phyloP scores from a whole-genome alignment of 1,140 invertebrate species.

The Habropoda laboriosa region DNA sequence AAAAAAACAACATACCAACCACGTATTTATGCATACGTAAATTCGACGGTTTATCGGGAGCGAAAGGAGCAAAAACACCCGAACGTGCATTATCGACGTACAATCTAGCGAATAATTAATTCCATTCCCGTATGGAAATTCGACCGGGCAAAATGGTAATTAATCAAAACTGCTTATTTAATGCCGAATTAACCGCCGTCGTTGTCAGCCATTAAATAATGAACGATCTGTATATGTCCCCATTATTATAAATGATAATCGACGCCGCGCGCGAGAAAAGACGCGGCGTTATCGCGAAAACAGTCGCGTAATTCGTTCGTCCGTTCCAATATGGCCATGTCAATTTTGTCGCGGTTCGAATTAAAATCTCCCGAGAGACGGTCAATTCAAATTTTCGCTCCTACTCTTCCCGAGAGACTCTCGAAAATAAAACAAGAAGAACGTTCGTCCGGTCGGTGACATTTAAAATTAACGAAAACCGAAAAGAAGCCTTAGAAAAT shows the following conservation, averaged over 20 bases:
- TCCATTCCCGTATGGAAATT: slow-evolving; percentile 31
- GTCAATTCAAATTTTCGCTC: no score
- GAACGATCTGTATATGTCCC: not conserved
- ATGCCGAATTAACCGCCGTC: slow-evolving; percentile 23
- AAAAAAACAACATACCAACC: no score
- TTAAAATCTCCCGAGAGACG: no score
- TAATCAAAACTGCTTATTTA: slow-evolving; percentile 35
- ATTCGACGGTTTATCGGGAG: not conserved
- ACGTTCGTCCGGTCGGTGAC: no score
- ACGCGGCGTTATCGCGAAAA: not conserved
- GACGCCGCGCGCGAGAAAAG: not conserved
- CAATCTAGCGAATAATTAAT: slow-evolving; percentile 30
- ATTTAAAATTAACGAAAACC: no score
- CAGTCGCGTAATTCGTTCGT: not conserved
- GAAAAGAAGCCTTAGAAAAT: no score
- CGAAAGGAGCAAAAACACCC: slow-evolving; percentile 9
- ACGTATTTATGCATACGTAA: no score
- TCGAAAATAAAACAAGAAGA: no score
- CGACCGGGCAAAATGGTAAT: slow-evolving; percentile 19
- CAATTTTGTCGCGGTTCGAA: no score
- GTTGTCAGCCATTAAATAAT: slow-evolving; percentile 16
- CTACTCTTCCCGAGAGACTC: no score
- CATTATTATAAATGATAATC: slow-evolving; percentile 24
- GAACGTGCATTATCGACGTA: slow-evolving; percentile 8
- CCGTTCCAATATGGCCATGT: no score